Evolutionary conservation across 2,888 invertebrate genomes (phyloP), one percentile per base, ranked within the genome.

Genomic region (Cenopis cana): DNA sequence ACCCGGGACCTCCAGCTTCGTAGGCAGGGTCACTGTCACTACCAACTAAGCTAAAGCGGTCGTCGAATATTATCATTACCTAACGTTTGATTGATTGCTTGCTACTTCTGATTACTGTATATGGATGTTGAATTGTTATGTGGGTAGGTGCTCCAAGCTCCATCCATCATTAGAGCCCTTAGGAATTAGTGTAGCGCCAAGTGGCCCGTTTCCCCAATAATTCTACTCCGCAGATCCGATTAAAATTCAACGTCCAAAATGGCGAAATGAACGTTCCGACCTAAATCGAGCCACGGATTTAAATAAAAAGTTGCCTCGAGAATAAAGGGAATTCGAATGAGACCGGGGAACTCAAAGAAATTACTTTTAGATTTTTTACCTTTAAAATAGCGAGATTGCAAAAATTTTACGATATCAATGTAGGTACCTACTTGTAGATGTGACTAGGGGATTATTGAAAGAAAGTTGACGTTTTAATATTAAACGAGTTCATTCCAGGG

Each of bases 231-330:
- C 56, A 49, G 65, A 55, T 69, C 68, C 68, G 74, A 78, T 82
- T 79, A 77, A 79, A 77, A 81, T 80, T 81, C 76, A 76, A 72
- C 67, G 56, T 68, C 74, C 68, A 77, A 69, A 79, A 77, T 74
- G 76, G 69, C 74, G 65, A 78, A 81, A 79, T 77, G 78, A 77
- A 76, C 76, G 76, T 60, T 65, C 68, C 64, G 78, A 76, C 77
- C 79, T 73, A 75, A 77, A 80, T 80, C 75, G 71, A 68, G 66
- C 17, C 54, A 70, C 66, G 74, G 76, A 79, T 76, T 72, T 74
- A 77, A 80, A 79, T 70, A 78, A 76, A 73, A 59, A 71, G 71
- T 71, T 71, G 66, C 66, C 57, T 60, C 62, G 68, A 61, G 69
- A 72, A 72, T 75, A 74, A 69, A 73, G 69, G 59, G 69, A 74